phyloP scores from a whole-genome alignment of 2,888 invertebrate species.

The Caenorhabditis sp. region DNA sequence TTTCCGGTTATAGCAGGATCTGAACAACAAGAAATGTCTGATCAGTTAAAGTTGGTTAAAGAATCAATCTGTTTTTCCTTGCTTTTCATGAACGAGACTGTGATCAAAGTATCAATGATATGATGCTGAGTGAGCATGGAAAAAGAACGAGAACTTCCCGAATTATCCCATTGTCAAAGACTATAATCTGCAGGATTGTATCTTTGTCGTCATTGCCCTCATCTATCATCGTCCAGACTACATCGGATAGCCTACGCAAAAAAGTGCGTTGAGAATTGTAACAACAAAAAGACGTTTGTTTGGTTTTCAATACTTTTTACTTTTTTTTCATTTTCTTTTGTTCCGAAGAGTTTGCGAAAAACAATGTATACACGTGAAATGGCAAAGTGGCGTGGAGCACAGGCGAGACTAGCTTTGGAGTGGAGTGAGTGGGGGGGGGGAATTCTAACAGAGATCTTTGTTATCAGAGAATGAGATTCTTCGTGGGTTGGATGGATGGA shows the following conservation, averaged over 20 bases:
- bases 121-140: not conserved
- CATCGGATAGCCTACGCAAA: constrained; percentile 41
- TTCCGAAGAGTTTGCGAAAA: constrained; percentile 20
- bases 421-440: constrained; percentile 13
- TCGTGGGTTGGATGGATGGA: constrained; percentile 32
- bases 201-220: not conserved
- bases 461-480: constrained; percentile 48
- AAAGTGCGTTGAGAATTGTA: constrained; percentile 15
- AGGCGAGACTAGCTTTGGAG: too few species aligned
- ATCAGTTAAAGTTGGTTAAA: constrained; percentile 2
- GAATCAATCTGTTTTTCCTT: not conserved
- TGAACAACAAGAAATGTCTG: not conserved
- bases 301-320: constrained; percentile 7
- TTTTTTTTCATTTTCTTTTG: not conserved
- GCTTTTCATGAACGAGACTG: not conserved
- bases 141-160: not conserved
- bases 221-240: constrained; percentile 35
- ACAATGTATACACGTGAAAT: constrained; percentile 39
- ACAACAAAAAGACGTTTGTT: not conserved
- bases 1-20: constrained; percentile 11
- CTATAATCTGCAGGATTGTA: not conserved
- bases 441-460: constrained; percentile 44
- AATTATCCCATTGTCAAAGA: not conserved
- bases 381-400: constrained; percentile 12
- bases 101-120: not conserved